Conservation (phyloP, 2,797 vertebrate genomes). For the Sebastes alutus region DNA sequence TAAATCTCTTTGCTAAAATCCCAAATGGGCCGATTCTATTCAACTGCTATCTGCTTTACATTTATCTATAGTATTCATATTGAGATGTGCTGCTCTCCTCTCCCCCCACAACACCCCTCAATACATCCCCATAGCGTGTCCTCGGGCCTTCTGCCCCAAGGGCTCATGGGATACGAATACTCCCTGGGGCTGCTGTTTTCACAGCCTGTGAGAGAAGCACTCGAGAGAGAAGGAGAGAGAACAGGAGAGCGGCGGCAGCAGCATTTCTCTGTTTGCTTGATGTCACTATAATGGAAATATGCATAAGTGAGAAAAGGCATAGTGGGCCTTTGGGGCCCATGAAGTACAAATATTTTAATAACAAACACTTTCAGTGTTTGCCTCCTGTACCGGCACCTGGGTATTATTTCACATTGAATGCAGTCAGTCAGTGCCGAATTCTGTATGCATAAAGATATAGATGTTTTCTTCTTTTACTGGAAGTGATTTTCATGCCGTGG, state of each 20-base stretch:
- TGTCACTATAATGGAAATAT: constrained; percentile 81
- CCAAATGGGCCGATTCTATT: constrained; percentile 57
- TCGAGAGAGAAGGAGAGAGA: constrained; percentile 62
- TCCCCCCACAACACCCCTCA: constrained; percentile 40
- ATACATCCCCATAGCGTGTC: constrained; percentile 69
- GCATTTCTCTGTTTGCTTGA: constrained; percentile 76
- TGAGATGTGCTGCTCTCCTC: constrained; percentile 43
- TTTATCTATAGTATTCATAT: constrained; percentile 65
- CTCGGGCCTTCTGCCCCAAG: constrained; percentile 78
- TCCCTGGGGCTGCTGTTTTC: constrained; percentile 76
- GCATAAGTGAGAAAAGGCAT: constrained; percentile 76
- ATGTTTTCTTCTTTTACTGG: constrained; percentile 72
- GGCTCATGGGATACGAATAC: constrained; percentile 77
- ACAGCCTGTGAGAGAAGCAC: constrained; percentile 74
- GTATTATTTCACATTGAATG: constrained; percentile 72
- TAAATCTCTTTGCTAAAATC: constrained; percentile 58
- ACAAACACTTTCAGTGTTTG: constrained; percentile 81
- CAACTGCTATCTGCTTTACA: constrained; percentile 61
- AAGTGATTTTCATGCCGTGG: constrained; percentile 69
- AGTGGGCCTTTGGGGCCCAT: constrained; percentile 76
- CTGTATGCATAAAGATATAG: constrained; percentile 68
- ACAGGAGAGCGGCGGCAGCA: constrained; percentile 61
- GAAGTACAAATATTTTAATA: constrained; percentile 84
- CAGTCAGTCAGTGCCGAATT: constrained; percentile 54
- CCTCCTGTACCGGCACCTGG: constrained; percentile 73